phyloP scores from a whole-genome alignment of 2,113 vertebrate species.

The Cryptomyrus ogoouensis region DNA sequence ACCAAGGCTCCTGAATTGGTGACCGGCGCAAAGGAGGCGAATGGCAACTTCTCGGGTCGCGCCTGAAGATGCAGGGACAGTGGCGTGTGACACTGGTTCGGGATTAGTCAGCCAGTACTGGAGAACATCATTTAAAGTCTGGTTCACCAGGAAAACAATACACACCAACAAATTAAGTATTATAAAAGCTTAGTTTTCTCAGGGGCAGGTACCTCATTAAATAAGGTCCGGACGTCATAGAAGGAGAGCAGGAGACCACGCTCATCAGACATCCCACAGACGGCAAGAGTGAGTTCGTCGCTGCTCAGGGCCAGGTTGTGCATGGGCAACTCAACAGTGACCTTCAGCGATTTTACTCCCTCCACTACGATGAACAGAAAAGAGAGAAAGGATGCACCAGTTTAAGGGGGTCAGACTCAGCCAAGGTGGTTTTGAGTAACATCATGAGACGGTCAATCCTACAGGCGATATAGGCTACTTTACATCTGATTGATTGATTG shows the following conservation, averaged over 20 bases:
- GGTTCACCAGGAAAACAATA: not conserved
- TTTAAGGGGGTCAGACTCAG: not conserved
- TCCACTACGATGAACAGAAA: slow-evolving; percentile 57
- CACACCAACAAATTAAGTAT: not conserved
- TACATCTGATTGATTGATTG: too few species aligned
- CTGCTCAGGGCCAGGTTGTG: slow-evolving; percentile 86
- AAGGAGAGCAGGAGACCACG: slow-evolving; percentile 69
- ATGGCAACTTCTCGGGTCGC: slow-evolving; percentile 74
- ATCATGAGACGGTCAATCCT: not conserved
- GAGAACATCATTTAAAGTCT: not conserved
- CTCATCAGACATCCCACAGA: slow-evolving; percentile 69
- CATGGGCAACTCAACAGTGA: slow-evolving; percentile 66
- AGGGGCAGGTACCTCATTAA: slow-evolving; percentile 71
- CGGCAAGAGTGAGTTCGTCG: slow-evolving; percentile 82
- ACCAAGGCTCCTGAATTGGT: slow-evolving; percentile 55
- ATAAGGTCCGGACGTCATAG: slow-evolving; percentile 82
- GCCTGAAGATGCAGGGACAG: slow-evolving; percentile 48
- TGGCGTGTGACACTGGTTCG: not conserved
- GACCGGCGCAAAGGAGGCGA: slow-evolving; percentile 67
- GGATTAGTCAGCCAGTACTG: not conserved
- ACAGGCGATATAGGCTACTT: too few species aligned
- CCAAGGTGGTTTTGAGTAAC: not conserved
- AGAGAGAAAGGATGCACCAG: not conserved
- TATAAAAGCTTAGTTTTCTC: not conserved
- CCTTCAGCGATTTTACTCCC: slow-evolving; percentile 56